Base-by-base conservation (phyloP, 2,888 invertebrate genomes). In the Drosophila mayaguana region DNA sequence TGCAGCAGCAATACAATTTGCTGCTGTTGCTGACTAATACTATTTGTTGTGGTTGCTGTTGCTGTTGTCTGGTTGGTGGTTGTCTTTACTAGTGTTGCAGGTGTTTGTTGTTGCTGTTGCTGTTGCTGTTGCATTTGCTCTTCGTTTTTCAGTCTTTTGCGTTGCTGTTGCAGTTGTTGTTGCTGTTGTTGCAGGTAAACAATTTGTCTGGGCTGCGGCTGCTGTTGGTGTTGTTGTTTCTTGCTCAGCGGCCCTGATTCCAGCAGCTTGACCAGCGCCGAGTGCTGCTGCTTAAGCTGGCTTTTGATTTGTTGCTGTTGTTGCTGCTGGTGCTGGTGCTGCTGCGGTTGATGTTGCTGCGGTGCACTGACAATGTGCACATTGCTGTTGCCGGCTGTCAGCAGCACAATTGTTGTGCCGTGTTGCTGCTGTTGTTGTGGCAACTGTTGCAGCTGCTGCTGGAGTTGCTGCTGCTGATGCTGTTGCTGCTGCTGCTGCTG, bases 181-280 rank as follows among this genome's bases (percentile, higher is more conserved):
- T 32, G 50, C 50, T 50, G 28, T 57, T 75, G 75, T 57, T 70
- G 76, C 70, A 75, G 64, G 64, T 75, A 75, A 69, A 75, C 75
- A 55, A 75, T 75, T 75, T 75, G 75, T 54, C 64, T 65, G 22
- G 75, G 51, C 53, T 79, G 75, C 56, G 63, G 78, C 61, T 72
- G 72, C 16, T 68, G 67, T 12, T 79, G 79, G 4, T 81, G 69
- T 12, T 79, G 79, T 8, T 81, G 70, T 34, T 72, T 68, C 40
- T 90, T 78, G 83, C 63, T 91, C 25, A 93, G 88, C 46, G 93
- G 93, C 75, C 93, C 93, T 61, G 94, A 94, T 92, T 95, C 95
- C 92, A 95, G 92, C 93, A 95, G 94, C 93, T 94, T 94, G 91
- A 95, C 95, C 91, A 95, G 93, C 90, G 95, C 95, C 90, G 95